These are phyloP conservation scores for Prionailurus viverrinus DNA, from an alignment of 2,113 vertebrate genomes.

Conservation along the genomic window DNA sequence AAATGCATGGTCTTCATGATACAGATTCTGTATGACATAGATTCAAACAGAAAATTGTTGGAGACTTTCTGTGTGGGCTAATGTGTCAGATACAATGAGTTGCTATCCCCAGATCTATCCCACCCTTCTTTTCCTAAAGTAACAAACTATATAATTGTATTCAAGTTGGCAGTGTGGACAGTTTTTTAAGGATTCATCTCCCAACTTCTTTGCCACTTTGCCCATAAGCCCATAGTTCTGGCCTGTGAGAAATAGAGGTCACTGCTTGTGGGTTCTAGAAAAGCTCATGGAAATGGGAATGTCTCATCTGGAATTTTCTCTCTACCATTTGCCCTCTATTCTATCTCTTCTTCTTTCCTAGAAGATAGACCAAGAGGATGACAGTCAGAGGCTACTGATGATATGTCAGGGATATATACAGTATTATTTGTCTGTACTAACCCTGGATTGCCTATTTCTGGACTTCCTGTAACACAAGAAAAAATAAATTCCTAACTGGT, in stretches of 20 bases:
- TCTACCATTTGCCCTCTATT: background rate
- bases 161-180: background rate
- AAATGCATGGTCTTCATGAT: background rate
- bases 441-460: background rate
- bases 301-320: background rate
- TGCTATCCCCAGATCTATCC: background rate
- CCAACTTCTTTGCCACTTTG: background rate
- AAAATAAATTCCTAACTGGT: constrained; percentile 4
- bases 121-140: background rate
- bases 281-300: background rate
- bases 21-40: background rate
- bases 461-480: background rate
- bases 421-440: background rate
- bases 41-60: background rate
- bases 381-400: background rate
- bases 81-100: background rate
- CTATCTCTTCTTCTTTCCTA: background rate
- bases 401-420: background rate
- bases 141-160: background rate
- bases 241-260: background rate
- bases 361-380: constrained; percentile 6
- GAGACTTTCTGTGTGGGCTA: constrained; percentile 4
- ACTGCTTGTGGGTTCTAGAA: background rate
- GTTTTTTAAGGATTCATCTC: background rate
- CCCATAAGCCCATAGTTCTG: background rate